Percentiles rank a stretch among this genome's conserved stretches.
These are phyloP conservation scores for Spheniscus humboldti DNA, from an alignment of 2,797 vertebrate genomes.

Conservation along the genomic window DNA sequence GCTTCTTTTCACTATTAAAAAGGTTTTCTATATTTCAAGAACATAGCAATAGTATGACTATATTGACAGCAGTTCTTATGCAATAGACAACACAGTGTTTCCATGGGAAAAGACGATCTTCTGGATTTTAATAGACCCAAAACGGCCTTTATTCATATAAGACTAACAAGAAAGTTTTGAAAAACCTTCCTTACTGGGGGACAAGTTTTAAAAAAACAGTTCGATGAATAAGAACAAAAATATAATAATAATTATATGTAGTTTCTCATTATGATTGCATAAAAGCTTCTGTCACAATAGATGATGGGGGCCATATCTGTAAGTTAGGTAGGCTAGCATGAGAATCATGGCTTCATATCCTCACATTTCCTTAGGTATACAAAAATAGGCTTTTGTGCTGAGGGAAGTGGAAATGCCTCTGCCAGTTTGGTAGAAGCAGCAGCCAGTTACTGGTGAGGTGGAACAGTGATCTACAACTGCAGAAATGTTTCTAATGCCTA, in stretches of 20 bases:
- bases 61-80: neutral
- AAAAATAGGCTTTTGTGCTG: neutral
- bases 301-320: neutral
- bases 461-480: neutral
- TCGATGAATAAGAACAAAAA: neutral
- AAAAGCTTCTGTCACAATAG: neutral
- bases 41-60: neutral
- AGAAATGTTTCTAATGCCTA: neutral
- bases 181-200: neutral
- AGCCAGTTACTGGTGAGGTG: neutral
- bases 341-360: neutral
- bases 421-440: neutral
- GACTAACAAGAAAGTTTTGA: neutral
- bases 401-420: neutral
- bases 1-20: neutral
- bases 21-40: neutral
- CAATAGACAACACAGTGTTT: neutral
- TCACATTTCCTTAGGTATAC: neutral
- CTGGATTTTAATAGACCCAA: neutral
- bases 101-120: neutral
- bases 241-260: neutral
- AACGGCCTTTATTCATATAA: neutral
- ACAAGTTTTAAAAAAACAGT: neutral
- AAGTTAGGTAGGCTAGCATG: neutral
- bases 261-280: neutral